Percentiles rank a stretch among this genome's conserved stretches.
Evolutionary conservation across 2,888 invertebrate species (phyloP).

Genomic region (Megamerina dolium): DNA sequence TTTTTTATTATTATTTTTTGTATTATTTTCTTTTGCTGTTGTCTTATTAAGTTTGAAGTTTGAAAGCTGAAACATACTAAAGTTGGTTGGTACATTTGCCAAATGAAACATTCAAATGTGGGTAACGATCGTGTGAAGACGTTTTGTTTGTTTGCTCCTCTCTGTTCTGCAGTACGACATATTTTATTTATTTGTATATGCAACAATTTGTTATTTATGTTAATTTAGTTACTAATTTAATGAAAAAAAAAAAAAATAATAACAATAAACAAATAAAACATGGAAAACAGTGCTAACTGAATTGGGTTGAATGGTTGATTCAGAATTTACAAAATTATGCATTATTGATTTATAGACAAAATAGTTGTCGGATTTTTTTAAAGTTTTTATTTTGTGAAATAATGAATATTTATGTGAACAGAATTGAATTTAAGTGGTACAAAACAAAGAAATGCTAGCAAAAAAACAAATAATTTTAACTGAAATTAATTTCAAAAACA

Average conservation of each 20-base stretch:
- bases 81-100: conserved; percentile 47
- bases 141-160: conserved; percentile 16
- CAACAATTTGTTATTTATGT: no score
- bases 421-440: background rate
- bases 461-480: no score
- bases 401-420: background rate
- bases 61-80: no score
- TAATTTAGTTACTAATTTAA: no score
- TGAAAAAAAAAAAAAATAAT: no score
- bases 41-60: no score
- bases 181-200: no score
- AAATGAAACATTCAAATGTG: conserved; percentile 50
- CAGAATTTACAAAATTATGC: background rate
- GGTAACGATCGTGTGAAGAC: conserved; percentile 50
- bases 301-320: background rate
- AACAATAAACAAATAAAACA: no score
- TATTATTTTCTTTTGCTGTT: conserved; percentile 35
- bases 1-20: conserved; percentile 8
- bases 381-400: background rate
- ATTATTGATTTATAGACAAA: background rate
- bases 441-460: background rate
- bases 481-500: no score
- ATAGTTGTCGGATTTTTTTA: background rate
- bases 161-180: no score
- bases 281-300: no score